Evolutionary conservation across 1,140 invertebrate species (phyloP).

Genomic region (Rhyzopertha dominica): DNA sequence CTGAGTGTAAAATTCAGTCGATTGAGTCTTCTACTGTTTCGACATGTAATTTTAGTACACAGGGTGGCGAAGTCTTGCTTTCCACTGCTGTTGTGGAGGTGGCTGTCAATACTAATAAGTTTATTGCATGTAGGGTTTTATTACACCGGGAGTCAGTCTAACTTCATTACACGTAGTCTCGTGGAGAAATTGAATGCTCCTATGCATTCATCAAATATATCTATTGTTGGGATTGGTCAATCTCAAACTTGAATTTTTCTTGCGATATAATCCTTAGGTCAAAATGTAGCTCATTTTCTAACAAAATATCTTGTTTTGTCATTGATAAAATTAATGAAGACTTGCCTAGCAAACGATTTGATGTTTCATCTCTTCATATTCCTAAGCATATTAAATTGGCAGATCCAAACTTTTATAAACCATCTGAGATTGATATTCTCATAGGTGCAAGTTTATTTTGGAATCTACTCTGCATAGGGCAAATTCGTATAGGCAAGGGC

Average conservation of each 20-base stretch:
- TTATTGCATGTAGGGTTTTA: no score
- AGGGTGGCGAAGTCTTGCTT: no score
- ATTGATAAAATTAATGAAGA: neutral
- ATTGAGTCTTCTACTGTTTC: no score
- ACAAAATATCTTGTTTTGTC: neutral
- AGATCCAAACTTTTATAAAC: conserved; percentile 1
- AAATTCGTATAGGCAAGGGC: neutral
- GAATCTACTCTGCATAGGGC: neutral
- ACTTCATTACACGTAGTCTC: no score
- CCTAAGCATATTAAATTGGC: neutral
- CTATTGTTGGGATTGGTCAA: conserved; percentile 3
- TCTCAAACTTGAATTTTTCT: neutral
- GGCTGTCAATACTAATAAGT: no score
- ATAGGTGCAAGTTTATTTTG: conserved; percentile 2
- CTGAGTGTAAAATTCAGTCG: no score
- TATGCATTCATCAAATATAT: no score
- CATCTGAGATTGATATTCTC: neutral
- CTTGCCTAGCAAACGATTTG: neutral
- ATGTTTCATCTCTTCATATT: neutral
- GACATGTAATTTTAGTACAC: no score
- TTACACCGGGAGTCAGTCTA: no score
- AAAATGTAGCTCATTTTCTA: neutral
- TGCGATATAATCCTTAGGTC: neutral
- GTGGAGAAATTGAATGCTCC: no score
- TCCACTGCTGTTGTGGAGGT: no score